These are phyloP conservation scores for Xanthia togata DNA, from an alignment of 2,888 invertebrate genomes.

Conservation along the genomic window DNA sequence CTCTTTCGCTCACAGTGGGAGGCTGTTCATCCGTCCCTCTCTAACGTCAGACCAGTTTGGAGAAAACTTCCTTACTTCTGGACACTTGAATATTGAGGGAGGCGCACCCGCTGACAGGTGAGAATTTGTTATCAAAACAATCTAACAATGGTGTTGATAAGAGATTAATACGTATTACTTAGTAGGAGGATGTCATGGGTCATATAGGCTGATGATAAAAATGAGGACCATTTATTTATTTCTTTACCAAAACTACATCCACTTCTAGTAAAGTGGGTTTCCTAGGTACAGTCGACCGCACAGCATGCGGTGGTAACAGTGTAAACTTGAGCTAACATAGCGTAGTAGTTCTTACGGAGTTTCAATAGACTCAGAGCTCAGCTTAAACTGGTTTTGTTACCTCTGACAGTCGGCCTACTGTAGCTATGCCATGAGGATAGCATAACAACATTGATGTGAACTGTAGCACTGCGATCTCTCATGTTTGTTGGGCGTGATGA, in stretches of 20 bases:
- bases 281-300: neutral
- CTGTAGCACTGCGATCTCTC: too few species aligned
- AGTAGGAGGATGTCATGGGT: neutral
- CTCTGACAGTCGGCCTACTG: too few species aligned
- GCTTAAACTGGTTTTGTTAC: neutral
- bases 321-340: neutral
- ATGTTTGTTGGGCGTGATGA: too few species aligned
- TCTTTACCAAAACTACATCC: neutral
- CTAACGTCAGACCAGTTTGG: conserved; percentile 90
- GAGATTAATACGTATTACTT: neutral
- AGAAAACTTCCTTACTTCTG: conserved; percentile 87
- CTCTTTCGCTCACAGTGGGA: conserved; percentile 91
- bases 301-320: neutral
- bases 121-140: neutral
- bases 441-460: too few species aligned
- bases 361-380: neutral
- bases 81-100: conserved; percentile 90
- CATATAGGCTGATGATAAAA: neutral
- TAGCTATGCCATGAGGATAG: too few species aligned
- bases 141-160: neutral
- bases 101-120: conserved; percentile 91
- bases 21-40: conserved; percentile 91
- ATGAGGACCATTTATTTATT: neutral
- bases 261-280: neutral
- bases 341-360: neutral